Evolutionary conservation across 2,888 invertebrate species (phyloP), one percentile per base, ranked within the genome.

Genomic region (Drosophila diplacantha): DNA sequence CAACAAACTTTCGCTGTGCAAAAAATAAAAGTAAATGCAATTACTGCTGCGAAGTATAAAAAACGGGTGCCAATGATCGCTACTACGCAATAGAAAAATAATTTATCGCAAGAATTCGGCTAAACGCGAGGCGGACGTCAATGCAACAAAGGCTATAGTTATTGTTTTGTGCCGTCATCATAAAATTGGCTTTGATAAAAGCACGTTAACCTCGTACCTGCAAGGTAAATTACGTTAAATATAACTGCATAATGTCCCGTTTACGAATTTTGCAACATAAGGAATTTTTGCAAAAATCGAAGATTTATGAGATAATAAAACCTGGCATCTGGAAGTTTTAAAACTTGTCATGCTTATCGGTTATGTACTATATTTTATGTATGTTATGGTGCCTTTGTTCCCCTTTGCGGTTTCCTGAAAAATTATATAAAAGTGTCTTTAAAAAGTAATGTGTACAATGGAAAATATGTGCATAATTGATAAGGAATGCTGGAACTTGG

Each of bases 41-140:
- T 54, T 51, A 35, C 35, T 51, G 52, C 54, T 51, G 52, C 54
- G 54, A 20, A 55, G 52, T 37, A 55, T 46, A 55, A 51, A 51
- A 26, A 35, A 34, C 52, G 20, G 57, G 56, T 56, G 32, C 57
- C 57, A 57, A 56, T 57, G 39, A 32, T 56, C 32, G 56, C 56
- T 57, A 57, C 57, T 57, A 57, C 57, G 57, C 57, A 57, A 34
- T 57, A 57, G 57, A 57, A 41, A 57, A 57, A 39, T 57, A 57
- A 55, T 52, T 55, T 55, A 55, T 35, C 54, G 20, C 20, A 26
- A 55, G 5, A 35, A 35, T 52, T 55, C 53, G 53, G 52, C 26
- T 14, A 35, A 18, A 14, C 34, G 52, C 14, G 7, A 16, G 16
- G 2, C 31, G 38, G 14, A 32, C 46, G 24, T 31, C 53, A 47